These are phyloP conservation scores for Eueides isabella DNA, from an alignment of 1,140 invertebrate genomes.

Conservation along the genomic window DNA sequence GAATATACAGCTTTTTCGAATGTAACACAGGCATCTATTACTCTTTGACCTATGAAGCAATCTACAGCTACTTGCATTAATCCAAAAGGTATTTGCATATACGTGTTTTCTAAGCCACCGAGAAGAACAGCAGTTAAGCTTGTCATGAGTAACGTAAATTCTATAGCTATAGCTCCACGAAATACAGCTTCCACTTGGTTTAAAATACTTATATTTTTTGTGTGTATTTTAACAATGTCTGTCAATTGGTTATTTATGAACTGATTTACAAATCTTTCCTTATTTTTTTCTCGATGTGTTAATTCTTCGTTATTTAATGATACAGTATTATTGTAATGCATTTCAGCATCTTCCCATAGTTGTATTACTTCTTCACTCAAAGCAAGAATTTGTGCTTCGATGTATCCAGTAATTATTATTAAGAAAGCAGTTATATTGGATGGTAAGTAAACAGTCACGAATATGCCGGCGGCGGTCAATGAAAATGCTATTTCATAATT, in stretches of 20 bases:
- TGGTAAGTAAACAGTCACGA: constrained; percentile 30
- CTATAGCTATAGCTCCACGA: constrained; percentile 51
- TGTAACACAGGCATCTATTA: constrained; percentile 50
- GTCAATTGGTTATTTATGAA: constrained; percentile 34
- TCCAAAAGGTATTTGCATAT: constrained; percentile 56
- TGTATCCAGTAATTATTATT: constrained; percentile 56
- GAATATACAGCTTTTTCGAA: constrained; percentile 59
- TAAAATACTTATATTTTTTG: constrained; percentile 47
- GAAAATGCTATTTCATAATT: constrained; percentile 58
- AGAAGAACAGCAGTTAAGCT: constrained; percentile 56
- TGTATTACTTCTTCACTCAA: constrained; percentile 51
- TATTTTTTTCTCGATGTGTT: not conserved
- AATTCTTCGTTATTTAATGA: not conserved
- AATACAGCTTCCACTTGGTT: constrained; percentile 49
- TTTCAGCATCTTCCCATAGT: constrained; percentile 55
- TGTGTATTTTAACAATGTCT: constrained; percentile 48
- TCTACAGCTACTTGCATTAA: constrained; percentile 58
- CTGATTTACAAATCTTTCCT: constrained; percentile 8
- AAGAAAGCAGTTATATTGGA: constrained; percentile 53
- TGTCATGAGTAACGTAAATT: constrained; percentile 51
- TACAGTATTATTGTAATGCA: constrained; percentile 33
- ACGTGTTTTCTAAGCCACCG: constrained; percentile 61
- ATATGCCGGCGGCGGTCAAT: constrained; percentile 40
- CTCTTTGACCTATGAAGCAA: constrained; percentile 58
- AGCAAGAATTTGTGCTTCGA: constrained; percentile 58